phyloP scores from a whole-genome alignment of 2,797 vertebrate species.

The Rhynchonycteris naso region DNA sequence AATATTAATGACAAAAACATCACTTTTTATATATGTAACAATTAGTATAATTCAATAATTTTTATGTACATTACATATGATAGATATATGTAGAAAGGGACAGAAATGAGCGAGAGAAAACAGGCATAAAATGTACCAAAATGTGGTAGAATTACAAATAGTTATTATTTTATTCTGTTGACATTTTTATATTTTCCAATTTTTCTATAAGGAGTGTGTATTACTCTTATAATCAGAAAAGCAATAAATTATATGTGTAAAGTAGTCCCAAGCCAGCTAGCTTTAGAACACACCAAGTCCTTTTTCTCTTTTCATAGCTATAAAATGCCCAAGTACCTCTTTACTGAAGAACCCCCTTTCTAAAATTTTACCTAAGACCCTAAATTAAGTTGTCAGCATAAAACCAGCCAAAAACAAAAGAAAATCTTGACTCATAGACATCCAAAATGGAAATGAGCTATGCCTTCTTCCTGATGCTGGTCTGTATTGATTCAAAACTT shows the following conservation, averaged over 20 bases:
- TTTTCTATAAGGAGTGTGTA: slow-evolving; percentile 1
- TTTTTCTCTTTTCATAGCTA: slow-evolving; percentile 18
- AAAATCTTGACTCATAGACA: neutral
- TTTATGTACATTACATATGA: neutral
- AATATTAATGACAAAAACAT: neutral
- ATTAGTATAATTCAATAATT: neutral
- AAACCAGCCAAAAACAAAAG: neutral
- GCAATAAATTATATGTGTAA: slow-evolving; percentile 43
- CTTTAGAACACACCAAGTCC: neutral
- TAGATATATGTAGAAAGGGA: neutral
- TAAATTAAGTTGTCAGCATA: slow-evolving; percentile 36
- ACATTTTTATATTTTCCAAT: slow-evolving; percentile 29
- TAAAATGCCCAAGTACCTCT: neutral
- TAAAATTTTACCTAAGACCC: neutral
- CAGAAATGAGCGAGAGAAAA: neutral
- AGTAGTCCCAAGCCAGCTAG: neutral
- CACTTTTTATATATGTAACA: neutral
- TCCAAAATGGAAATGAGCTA: neutral
- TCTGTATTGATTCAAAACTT: slow-evolving; percentile 17
- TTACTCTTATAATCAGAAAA: slow-evolving; percentile 46
- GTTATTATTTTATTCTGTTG: slow-evolving; percentile 45
- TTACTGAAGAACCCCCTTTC: neutral
- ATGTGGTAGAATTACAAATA: slow-evolving; percentile 24
- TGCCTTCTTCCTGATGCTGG: neutral
- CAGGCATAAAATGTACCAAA: neutral